These are phyloP conservation scores for Ameiurus melas DNA, from an alignment of 2,113 vertebrate species.

Conservation along the genomic window DNA sequence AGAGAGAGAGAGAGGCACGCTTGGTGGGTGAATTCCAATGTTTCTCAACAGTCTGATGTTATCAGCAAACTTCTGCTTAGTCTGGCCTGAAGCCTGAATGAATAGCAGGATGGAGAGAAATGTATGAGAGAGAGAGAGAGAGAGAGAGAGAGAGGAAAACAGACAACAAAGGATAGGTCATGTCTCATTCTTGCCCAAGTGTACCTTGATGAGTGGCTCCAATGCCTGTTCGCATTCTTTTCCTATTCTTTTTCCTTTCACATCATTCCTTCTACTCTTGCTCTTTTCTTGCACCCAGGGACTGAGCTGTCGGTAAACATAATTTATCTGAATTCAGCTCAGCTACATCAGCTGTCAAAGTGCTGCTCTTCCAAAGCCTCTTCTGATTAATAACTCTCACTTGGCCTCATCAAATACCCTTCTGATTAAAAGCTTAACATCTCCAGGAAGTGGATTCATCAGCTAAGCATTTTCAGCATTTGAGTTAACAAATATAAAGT, in stretches of 20 bases:
- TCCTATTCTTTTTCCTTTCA: neutral
- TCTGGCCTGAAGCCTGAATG: neutral
- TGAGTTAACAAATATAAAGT: slow-evolving; percentile 9
- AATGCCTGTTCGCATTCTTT: neutral
- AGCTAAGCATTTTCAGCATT: slow-evolving; percentile 20
- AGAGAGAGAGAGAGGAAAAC: neutral
- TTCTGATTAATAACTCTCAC: slow-evolving; percentile 18
- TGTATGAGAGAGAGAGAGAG: neutral
- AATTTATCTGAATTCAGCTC: slow-evolving; percentile 25
- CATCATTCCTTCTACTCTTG: neutral
- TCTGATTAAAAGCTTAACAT: slow-evolving; percentile 36
- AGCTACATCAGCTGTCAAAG: neutral
- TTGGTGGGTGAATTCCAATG: slow-evolving; percentile 11
- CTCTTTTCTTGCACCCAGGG: neutral
- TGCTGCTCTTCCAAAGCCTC: slow-evolving; percentile 9
- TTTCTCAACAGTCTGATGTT: slow-evolving; percentile 34
- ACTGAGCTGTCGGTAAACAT: neutral
- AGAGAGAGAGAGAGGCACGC: neutral
- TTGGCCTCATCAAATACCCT: neutral
- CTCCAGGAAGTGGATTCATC: slow-evolving; percentile 25
- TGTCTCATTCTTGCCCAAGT: neutral
- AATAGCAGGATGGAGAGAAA: neutral
- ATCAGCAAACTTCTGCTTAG: slow-evolving; percentile 30
- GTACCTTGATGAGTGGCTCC: neutral
- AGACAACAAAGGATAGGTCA: neutral